Evolutionary conservation across 2,113 vertebrate genomes (phyloP), one percentile per base, ranked within the genome.

Genomic region (Channa argus): DNA sequence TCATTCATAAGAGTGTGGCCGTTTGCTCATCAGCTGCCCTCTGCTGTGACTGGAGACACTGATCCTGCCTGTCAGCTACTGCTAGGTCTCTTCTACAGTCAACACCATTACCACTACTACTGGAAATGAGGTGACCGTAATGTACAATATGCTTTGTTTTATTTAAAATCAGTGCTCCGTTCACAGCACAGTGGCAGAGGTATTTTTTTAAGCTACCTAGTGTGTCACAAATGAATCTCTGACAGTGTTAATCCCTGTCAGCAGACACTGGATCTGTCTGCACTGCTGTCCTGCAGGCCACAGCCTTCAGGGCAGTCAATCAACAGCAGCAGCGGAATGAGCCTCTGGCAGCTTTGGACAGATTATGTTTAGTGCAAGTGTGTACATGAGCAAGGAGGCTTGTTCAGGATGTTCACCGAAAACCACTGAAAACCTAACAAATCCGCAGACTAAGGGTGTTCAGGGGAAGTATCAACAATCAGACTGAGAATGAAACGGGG

Each of bases 31-130:
- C 88, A 87, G 87, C 89, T 90, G 87, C 71, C 84, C 82, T 34
- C 71, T n/a, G 46, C 69, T 70, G 54, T 51, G 77, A 80, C 82
- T 85, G 78, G 77, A 84, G 74, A 80, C 79, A 60, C 55, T 45
- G 75, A 86, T 82, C 71, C 80, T 52, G 79, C 47, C 66, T 39
- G 71, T 89, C 92, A 89, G 92, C 89, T 89, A 87, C 81, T 62
- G 61, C 51, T 3, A 10, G 49, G 46, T 46, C 47, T 70, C 63
- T 62, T 44, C 71, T 59, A 61, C 86, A 61, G 36, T 47, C 10
- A 3, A 5, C 36, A 24, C 24, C 24, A 24, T 24, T 24, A 24
- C 24, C 24, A n/a, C 5, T 0, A 43, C 37, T 60, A 3, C 39
- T 24, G 24, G 24, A 1, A 24, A 49, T 51, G 56, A 38, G 43